Conservation (phyloP, 2,797 vertebrate species). For the Botia kubotai region DNA sequence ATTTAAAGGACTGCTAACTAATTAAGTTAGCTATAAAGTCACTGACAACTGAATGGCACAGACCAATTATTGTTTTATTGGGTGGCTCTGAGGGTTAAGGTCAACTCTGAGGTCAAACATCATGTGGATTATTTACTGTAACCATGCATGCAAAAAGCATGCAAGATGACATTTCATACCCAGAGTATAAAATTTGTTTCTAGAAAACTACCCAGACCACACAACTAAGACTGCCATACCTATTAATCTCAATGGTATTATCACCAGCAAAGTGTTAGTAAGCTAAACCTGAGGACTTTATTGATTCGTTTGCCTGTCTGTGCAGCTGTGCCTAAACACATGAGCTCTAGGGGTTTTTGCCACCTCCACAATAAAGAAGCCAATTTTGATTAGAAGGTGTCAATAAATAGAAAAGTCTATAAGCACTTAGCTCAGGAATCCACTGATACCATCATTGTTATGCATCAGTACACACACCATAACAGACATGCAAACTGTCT, state of each 20-base stretch:
- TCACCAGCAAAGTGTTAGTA: slow-evolving; percentile 20
- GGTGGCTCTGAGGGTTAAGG: neutral
- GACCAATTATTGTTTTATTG: neutral
- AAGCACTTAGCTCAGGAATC: slow-evolving; percentile 4
- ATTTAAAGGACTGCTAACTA: slow-evolving; percentile 19
- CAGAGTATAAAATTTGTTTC: neutral
- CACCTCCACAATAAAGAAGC: neutral
- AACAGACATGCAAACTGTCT: neutral
- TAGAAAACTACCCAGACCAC: neutral
- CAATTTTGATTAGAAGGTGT: slow-evolving; percentile 11
- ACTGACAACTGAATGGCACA: slow-evolving; percentile 20
- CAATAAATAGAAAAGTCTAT: slow-evolving; percentile 11
- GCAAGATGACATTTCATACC: neutral
- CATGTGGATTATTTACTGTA: neutral
- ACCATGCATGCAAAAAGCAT: neutral
- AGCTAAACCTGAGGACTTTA: slow-evolving; percentile 24
- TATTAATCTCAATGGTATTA: slow-evolving; percentile 14
- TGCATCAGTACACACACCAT: neutral
- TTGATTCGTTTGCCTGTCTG: slow-evolving; percentile 31
- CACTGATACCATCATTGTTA: neutral
- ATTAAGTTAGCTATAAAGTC: slow-evolving; percentile 10
- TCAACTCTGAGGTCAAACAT: neutral
- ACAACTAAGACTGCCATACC: neutral
- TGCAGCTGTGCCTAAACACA: slow-evolving; percentile 12
- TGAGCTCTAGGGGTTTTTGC: slow-evolving; percentile 7